Evolutionary conservation across 2,113 vertebrate species (phyloP).

Genomic region (Hippolais icterina): DNA sequence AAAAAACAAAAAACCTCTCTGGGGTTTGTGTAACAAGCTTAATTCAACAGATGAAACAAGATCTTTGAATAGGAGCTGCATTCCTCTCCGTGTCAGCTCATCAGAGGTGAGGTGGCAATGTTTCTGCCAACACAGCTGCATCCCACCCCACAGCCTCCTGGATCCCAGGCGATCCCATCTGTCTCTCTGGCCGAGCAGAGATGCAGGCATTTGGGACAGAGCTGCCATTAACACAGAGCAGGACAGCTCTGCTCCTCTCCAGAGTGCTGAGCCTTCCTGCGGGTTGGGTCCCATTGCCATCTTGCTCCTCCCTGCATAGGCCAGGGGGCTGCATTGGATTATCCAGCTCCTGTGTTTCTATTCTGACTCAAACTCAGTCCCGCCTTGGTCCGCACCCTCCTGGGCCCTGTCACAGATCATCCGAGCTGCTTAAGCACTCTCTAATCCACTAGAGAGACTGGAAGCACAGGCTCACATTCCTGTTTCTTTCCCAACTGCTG

Average conservation of each 20-base stretch:
- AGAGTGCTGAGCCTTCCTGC: neutral
- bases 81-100: neutral
- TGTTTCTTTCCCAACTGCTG: neutral
- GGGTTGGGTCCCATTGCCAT: neutral
- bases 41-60: conserved; percentile 8
- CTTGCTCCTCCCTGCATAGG: neutral
- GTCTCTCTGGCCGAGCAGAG: neutral
- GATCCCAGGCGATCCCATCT: neutral
- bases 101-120: neutral
- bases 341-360: neutral
- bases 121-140: neutral
- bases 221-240: neutral
- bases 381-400: accelerated
- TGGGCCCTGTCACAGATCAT: neutral
- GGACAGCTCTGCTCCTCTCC: neutral
- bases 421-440: neutral
- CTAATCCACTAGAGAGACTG: neutral
- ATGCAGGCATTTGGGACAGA: neutral
- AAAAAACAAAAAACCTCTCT: neutral
- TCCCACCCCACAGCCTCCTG: neutral
- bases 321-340: accelerated
- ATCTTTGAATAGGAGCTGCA: neutral
- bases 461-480: neutral
- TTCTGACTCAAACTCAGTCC: accelerated
- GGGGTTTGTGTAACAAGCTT: conserved; percentile 6